Conservation (phyloP, 2,113 vertebrate species). For the Pteronura brasiliensis region DNA sequence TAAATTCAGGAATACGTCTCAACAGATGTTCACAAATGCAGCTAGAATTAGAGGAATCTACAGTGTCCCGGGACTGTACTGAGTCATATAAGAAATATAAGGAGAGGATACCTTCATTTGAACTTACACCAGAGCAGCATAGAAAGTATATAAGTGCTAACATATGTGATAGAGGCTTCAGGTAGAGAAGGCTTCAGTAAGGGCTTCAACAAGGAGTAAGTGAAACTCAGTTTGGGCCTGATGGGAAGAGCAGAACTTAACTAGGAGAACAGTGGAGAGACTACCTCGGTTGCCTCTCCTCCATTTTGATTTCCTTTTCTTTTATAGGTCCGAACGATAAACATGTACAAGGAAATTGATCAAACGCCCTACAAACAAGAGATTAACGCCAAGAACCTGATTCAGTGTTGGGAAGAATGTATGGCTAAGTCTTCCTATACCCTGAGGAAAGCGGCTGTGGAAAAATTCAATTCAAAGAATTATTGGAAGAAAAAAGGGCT, state of each 20-base stretch:
- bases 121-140: not conserved
- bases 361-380: conserved; percentile 86
- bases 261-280: not conserved
- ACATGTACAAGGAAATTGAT: conserved; percentile 87
- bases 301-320: not conserved
- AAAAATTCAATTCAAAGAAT: conserved; percentile 88
- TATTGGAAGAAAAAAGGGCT: conserved; percentile 93
- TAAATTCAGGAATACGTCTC: not conserved
- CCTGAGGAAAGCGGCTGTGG: conserved; percentile 72
- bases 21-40: not conserved
- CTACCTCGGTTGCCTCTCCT: not conserved
- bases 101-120: not conserved
- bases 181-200: not conserved
- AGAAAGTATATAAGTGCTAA: not conserved
- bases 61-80: not conserved
- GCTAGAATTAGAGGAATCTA: not conserved
- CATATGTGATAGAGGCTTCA: not conserved
- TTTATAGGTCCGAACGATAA: conserved; percentile 87
- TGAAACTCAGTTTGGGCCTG: not conserved
- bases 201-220: not conserved
- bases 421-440: conserved; percentile 81
- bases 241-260: not conserved
- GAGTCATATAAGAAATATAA: not conserved
- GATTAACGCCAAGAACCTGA: conserved; percentile 85
- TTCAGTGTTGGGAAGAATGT: conserved; percentile 90